phyloP scores from a whole-genome alignment of 2,888 invertebrate genomes.

The Embidobia sp. region DNA sequence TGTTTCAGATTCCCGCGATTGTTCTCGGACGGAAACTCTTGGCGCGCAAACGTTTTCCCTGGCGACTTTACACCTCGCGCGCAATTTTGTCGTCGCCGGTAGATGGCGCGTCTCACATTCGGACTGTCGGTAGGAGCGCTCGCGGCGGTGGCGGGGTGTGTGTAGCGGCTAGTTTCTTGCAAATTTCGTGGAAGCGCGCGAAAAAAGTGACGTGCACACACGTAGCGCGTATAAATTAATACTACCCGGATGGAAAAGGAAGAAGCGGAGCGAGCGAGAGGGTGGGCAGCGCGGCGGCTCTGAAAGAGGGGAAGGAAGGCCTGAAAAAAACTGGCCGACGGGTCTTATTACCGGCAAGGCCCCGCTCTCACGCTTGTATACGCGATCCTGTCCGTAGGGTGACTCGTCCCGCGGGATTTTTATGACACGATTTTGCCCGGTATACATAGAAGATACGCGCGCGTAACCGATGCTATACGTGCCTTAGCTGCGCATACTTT shows the following conservation, averaged over 20 bases:
- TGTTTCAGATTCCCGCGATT: too few species aligned
- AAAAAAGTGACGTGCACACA: conserved; percentile 81
- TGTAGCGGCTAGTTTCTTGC: conserved; percentile 81
- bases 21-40: too few species aligned
- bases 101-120: conserved; percentile 27
- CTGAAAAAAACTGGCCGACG: conserved; percentile 80
- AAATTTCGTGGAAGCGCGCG: conserved; percentile 81
- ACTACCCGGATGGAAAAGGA: conserved; percentile 71
- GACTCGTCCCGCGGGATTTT: conserved; percentile 79
- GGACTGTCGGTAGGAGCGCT: conserved; percentile 28
- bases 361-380: conserved; percentile 79
- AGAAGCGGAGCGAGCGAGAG: conserved; percentile 62
- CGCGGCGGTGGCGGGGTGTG: conserved; percentile 40
- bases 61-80: conserved; percentile 24
- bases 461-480: conserved; percentile 32
- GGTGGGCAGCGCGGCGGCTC: conserved; percentile 61
- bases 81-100: conserved; percentile 1
- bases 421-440: conserved; percentile 70
- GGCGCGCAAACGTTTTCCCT: neutral
- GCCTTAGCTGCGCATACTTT: conserved; percentile 18
- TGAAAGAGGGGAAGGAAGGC: conserved; percentile 62
- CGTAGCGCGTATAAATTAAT: conserved; percentile 82
- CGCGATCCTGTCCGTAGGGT: conserved; percentile 70
- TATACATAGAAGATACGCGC: conserved; percentile 47
- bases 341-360: conserved; percentile 80